Evolutionary conservation across 2,888 invertebrate genomes (phyloP), one percentile per base, ranked within the genome.

Genomic region (Tetranychus truncatus): DNA sequence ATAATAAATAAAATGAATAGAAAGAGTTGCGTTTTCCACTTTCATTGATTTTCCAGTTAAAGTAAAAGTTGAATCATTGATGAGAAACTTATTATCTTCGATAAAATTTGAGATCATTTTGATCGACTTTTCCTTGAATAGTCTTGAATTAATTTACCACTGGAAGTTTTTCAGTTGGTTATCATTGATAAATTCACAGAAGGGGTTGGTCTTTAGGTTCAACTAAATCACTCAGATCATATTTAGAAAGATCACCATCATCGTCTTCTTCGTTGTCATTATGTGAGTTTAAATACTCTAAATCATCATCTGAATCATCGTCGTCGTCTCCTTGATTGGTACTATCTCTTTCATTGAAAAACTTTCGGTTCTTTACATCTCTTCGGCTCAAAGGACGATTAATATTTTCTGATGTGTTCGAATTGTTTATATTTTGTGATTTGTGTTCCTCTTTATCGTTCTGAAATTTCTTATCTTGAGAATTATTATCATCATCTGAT

Each of bases 211-310:
- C n/a, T 69, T 69, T 21, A 24, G 21, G 5, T 69, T 69, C 21
- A 24, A 34, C 45, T 9, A 72, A 18, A 72, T 72, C 72, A 72
- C 44, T 83, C 71, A 91, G 84, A 81, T 90, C 89, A 82, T 91
- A 91, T 81, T 90, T 90, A 44, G 89, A 88, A 73, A 90, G 84
- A 82, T 91, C 90, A 15, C 86, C 89, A 78, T 86, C 82, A 77
- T 82, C 82, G 67, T 82, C 82, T 9, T 82, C 82, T 8, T 87
- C 87, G 0, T 87, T 87, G 0, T 86, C 86, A 75, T 87, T 87
- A 73, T 86, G 8, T 34, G 5, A 8, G 6, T 55, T 15, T 15
- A 15, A 55, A 55, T 55, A 9, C 3, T 55, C 55, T 6, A 15
- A 44, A 45, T 45, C 45, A n/a, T 72, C 44, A n/a, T 72, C 72